Base-by-base conservation (phyloP, 2,888 invertebrate species). In the Caenorhabditis sulstoni region DNA sequence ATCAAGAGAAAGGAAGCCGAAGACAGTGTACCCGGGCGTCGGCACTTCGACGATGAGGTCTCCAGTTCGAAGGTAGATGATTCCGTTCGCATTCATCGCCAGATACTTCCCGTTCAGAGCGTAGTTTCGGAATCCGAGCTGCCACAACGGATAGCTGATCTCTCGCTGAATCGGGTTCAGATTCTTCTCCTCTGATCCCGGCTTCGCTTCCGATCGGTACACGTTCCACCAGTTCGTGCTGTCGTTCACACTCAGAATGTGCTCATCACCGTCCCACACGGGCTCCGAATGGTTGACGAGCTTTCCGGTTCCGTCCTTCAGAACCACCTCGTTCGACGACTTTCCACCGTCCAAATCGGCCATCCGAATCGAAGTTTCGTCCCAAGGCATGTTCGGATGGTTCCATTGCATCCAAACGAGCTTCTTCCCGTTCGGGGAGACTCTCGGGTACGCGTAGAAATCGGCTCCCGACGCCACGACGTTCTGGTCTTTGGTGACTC, bases 331-430 rank as follows among this genome's bases (percentile, higher is more conserved):
- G 29, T 80, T 71, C 14, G 57, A 37, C 0, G 89, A 87, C 22
- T 87, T 88, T 8, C 87, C 80, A 87, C 71, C 65, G 41, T 79
- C 68, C 47, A 82, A 29, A 49, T 90, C 89, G 12, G 90, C 91
- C 41, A 87, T 76, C 84, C 87, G 88, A 41, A 92, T 82, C 49
- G 90, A 89, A 16, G 91, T 91, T 68, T 88, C 90, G 81, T 91
- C 91, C 91, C 91, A 92, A 0, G 92, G 91, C 92, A 92, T 92
- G 82, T 92, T 91, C 4, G 91, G 91, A 83, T 91, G 91, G 66
- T 90, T 88, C 92, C 92, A 92, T 79, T 91, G 90, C 68, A 91
- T 87, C 91, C 91, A 92, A 16, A 88, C 87, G 29, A 92, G 83
- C 37, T 86, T 86, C 52, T 84, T 89, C 12, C 91, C 91, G 87